These are phyloP conservation scores for Nycticorax nycticorax DNA, from an alignment of 2,113 vertebrate species.

Conservation along the genomic window DNA sequence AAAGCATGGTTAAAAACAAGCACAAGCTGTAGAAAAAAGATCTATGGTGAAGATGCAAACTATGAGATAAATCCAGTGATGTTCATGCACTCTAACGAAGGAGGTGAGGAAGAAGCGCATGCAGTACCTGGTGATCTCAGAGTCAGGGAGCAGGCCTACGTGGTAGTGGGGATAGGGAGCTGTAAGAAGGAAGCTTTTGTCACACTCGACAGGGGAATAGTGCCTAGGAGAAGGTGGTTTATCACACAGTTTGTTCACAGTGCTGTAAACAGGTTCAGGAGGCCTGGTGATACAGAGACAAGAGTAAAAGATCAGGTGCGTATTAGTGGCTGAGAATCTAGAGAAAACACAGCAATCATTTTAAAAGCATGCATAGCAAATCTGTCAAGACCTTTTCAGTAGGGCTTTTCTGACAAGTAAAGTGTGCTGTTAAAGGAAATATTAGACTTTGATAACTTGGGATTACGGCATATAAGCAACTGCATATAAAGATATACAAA, in stretches of 20 bases:
- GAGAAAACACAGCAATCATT: background rate
- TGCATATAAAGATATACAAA: background rate
- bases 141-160: conserved; percentile 93
- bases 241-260: conserved; percentile 99
- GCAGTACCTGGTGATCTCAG: conserved; percentile 93
- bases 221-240: conserved; percentile 92
- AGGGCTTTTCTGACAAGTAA: conserved; percentile 5
- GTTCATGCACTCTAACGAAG: conserved; percentile 56
- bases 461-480: background rate
- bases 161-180: conserved; percentile 92
- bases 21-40: conserved; percentile 28
- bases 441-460: background rate
- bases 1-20: conserved; percentile 59
- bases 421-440: background rate
- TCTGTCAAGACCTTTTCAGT: background rate
- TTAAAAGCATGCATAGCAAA: conserved; percentile 56
- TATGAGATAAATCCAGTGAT: conserved; percentile 36
- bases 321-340: conserved; percentile 23
- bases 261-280: conserved; percentile 99
- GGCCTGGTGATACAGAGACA: conserved; percentile 85
- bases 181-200: conserved; percentile 94
- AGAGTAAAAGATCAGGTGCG: conserved; percentile 71
- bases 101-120: conserved; percentile 76
- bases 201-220: conserved; percentile 93
- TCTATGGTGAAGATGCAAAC: background rate